A percentile compares a stretch with the other conserved stretches of the same genome.
These are phyloP conservation scores for Leucoraja ocellata DNA, from an alignment of 2,797 vertebrate genomes.

Conservation along the genomic window DNA sequence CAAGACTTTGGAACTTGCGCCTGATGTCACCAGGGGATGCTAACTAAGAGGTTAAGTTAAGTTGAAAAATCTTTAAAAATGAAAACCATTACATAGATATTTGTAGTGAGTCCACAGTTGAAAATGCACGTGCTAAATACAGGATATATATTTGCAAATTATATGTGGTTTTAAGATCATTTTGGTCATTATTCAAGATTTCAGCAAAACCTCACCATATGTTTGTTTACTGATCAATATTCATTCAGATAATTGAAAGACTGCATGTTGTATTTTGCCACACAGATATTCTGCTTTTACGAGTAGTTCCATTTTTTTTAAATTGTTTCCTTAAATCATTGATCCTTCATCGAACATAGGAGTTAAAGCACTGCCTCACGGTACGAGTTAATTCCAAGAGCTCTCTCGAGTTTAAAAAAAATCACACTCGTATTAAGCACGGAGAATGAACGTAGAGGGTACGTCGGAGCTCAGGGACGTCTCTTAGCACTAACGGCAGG, in stretches of 20 bases:
- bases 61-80: conserved; percentile 14
- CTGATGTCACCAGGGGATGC: not conserved
- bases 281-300: not conserved
- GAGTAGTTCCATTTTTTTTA: not conserved
- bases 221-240: not conserved
- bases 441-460: no score
- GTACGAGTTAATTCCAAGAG: no score
- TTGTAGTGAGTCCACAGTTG: not conserved
- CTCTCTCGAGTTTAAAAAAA: no score
- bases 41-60: not conserved
- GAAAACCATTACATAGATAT: not conserved
- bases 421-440: no score
- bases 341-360: not conserved
- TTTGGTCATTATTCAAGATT: not conserved
- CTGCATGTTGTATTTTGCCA: not conserved
- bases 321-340: not conserved
- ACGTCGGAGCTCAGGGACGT: no score
- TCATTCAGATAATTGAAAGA: conserved; percentile 16
- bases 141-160: not conserved
- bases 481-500: no score
- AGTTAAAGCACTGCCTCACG: not conserved
- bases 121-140: not conserved
- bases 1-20: not conserved
- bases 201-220: not conserved
- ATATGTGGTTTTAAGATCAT: not conserved